These are phyloP conservation scores for Aspiorhynchus laticeps DNA, from an alignment of 2,113 vertebrate species.

Conservation along the genomic window DNA sequence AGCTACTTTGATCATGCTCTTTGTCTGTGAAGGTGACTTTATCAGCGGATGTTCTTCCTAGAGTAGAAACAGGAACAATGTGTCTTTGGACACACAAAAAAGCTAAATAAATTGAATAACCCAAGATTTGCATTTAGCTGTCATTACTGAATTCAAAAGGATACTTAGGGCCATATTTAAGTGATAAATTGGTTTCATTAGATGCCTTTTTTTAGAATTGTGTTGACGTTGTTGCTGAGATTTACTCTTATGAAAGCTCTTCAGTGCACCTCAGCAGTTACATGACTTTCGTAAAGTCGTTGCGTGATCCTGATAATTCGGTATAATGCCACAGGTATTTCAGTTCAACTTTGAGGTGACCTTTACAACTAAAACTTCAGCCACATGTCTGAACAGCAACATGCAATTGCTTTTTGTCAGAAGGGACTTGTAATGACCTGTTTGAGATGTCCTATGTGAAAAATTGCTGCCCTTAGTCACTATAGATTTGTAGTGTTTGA, in stretches of 20 bases:
- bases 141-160: not conserved
- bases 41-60: not conserved
- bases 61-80: conserved; percentile 11
- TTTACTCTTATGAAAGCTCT: not conserved
- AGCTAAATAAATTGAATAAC: not conserved
- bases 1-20: not conserved
- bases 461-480: not conserved
- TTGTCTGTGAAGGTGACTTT: not conserved
- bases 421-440: not conserved
- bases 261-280: not conserved
- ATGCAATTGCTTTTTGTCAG: not conserved
- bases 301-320: not conserved
- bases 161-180: not conserved
- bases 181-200: not conserved
- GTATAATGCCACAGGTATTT: not conserved
- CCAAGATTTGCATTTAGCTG: not conserved
- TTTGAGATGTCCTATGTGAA: not conserved
- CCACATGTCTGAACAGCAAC: conserved; percentile 16
- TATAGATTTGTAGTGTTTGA: not conserved
- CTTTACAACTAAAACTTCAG: not conserved
- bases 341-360: not conserved
- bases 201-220: not conserved
- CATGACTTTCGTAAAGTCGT: not conserved
- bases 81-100: not conserved
- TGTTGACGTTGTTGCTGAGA: conserved; percentile 9